Conservation (phyloP, 30 jellyfish, hydroid and myxozoan species). For the Clytia hemisphaerica region DNA sequence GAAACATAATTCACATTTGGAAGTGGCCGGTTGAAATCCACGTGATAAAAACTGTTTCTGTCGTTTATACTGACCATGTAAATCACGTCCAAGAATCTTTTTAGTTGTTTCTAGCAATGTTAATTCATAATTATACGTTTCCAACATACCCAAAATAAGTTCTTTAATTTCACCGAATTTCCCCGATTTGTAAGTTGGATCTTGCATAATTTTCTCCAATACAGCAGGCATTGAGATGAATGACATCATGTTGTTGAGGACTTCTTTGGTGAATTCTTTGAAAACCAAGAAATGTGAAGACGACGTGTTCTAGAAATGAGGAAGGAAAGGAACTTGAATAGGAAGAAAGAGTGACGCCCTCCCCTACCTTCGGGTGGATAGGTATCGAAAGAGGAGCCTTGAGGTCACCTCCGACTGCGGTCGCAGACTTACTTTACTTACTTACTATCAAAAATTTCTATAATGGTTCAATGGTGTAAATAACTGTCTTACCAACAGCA, state of each 20-base stretch:
- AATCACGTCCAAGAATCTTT: slow-evolving; percentile 64
- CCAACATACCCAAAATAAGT: slow-evolving; percentile 87
- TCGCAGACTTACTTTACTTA: no score
- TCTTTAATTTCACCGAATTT: slow-evolving; percentile 96
- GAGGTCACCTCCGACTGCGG: no score
- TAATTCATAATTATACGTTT: slow-evolving; percentile 83
- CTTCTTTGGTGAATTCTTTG: slow-evolving; percentile 89
- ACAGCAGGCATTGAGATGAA: slow-evolving; percentile 91
- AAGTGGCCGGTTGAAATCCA: slow-evolving; percentile 56
- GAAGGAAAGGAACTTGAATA: background rate
- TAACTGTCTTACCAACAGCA: no score
- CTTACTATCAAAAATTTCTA: no score
- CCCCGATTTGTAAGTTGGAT: slow-evolving; percentile 93
- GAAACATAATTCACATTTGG: slow-evolving; percentile 53
- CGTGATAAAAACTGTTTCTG: slow-evolving; percentile 50
- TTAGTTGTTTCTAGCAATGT: slow-evolving; percentile 90
- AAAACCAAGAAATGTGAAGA: slow-evolving; percentile 78
- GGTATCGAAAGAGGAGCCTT: no score
- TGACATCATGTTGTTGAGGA: slow-evolving; percentile 92
- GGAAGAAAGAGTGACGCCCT: no score
- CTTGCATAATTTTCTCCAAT: slow-evolving; percentile 89
- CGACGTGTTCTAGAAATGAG: slow-evolving; percentile 9
- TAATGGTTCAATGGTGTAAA: no score
- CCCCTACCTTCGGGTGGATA: no score
- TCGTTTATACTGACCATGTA: slow-evolving; percentile 73